These are phyloP conservation scores for Silvanus unidentatus DNA, from an alignment of 2,888 invertebrate species.

Conservation along the genomic window DNA sequence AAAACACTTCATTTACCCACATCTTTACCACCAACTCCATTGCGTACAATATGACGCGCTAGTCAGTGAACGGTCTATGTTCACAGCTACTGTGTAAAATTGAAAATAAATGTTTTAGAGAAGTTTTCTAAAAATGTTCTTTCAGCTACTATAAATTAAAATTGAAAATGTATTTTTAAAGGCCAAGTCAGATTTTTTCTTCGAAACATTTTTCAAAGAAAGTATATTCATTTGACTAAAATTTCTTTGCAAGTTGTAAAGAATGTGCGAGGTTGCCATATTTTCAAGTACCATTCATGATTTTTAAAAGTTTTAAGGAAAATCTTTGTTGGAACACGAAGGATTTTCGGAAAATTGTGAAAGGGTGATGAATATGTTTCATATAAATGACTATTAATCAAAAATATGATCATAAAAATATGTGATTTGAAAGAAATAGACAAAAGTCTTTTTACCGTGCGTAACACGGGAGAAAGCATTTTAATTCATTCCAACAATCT, in stretches of 20 bases:
- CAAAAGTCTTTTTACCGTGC: conserved; percentile 1
- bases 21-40: conserved; percentile 8
- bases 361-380: neutral
- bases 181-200: no score
- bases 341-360: neutral
- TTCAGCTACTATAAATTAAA: no score
- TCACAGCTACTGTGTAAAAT: no score
- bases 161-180: no score
- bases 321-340: neutral
- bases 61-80: neutral
- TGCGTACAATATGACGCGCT: conserved; percentile 10
- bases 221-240: neutral
- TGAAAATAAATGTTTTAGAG: no score
- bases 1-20: conserved; percentile 20
- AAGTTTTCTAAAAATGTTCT: no score
- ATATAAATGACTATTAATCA: neutral
- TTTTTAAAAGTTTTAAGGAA: conserved; percentile 2
- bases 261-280: conserved; percentile 17
- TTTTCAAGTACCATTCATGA: neutral
- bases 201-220: no score
- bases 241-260: conserved; percentile 8
- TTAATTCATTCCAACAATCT: conserved; percentile 2
- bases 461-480: conserved; percentile 17
- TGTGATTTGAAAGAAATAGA: no score
- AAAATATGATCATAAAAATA: neutral